Percentiles rank a stretch among this genome's conserved stretches.
These are phyloP conservation scores for Catharus fuscescens DNA, from an alignment of 2,113 vertebrate species.

Conservation along the genomic window DNA sequence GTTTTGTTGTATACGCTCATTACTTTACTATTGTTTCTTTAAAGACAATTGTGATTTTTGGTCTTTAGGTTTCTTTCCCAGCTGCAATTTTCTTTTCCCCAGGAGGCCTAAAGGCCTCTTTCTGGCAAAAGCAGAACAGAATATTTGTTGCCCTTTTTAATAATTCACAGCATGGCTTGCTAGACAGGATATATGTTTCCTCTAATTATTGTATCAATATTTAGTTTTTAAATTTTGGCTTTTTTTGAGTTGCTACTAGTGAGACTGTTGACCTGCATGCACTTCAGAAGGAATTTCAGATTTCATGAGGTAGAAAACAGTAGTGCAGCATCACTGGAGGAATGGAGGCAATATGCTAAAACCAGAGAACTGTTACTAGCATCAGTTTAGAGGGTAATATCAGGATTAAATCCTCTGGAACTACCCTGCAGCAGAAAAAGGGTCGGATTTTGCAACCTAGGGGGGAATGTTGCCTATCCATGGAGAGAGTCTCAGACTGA, in stretches of 20 bases:
- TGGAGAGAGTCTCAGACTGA: neutral
- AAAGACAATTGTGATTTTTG: neutral
- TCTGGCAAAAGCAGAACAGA: neutral
- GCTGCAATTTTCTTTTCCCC: neutral
- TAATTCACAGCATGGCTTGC: neutral
- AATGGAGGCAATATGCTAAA: neutral
- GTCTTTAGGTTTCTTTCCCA: neutral
- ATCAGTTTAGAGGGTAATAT: neutral
- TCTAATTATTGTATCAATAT: neutral
- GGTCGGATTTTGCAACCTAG: neutral
- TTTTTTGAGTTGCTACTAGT: neutral
- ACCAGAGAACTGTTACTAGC: neutral
- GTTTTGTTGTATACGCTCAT: neutral
- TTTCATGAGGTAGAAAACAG: neutral
- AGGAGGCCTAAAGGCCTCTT: neutral
- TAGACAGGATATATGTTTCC: neutral
- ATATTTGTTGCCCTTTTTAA: neutral
- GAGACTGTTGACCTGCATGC: neutral
- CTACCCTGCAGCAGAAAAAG: neutral
- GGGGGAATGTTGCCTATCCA: neutral
- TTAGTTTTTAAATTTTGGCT: neutral
- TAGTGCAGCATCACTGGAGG: fast-evolving
- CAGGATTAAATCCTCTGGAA: neutral
- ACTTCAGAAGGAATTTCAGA: neutral
- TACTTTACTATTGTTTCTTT: neutral